These are phyloP conservation scores for Buceros bicornis DNA, from an alignment of 2,797 vertebrate genomes.

Conservation along the genomic window DNA sequence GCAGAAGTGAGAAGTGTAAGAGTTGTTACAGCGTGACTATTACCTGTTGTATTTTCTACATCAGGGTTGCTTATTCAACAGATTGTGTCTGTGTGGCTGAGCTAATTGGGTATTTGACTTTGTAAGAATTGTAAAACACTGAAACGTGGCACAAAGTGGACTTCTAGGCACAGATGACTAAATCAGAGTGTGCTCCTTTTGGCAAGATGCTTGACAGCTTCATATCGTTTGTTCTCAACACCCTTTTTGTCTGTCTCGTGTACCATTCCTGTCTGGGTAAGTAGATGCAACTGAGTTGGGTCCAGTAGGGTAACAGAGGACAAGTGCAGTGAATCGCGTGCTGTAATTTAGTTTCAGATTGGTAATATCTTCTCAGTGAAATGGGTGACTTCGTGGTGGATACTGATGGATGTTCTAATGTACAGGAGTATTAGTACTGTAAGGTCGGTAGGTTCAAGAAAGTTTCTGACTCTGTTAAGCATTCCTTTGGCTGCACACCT, in stretches of 20 bases:
- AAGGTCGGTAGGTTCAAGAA: neutral
- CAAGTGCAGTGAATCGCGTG: neutral
- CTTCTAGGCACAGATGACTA: neutral
- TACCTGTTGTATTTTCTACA: neutral
- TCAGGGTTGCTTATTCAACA: neutral
- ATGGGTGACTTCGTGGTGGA: fast-evolving
- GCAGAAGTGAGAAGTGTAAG: neutral
- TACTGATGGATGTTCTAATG: neutral
- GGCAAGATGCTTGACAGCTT: neutral
- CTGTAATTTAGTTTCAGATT: neutral
- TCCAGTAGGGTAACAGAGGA: neutral
- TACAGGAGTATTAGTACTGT: neutral
- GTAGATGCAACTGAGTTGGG: neutral
- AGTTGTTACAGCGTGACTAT: neutral
- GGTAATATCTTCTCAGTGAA: neutral
- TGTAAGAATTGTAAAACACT: neutral
- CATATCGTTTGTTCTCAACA: neutral
- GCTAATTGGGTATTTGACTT: neutral
- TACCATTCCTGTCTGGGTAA: neutral
- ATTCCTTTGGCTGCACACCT: neutral
- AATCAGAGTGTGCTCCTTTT: neutral
- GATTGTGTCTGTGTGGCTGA: neutral
- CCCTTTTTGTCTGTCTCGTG: neutral
- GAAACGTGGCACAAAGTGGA: neutral
- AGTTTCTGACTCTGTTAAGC: neutral